Evolutionary conservation across 2,888 invertebrate species (phyloP).

Genomic region (Drosophila subquinaria): DNA sequence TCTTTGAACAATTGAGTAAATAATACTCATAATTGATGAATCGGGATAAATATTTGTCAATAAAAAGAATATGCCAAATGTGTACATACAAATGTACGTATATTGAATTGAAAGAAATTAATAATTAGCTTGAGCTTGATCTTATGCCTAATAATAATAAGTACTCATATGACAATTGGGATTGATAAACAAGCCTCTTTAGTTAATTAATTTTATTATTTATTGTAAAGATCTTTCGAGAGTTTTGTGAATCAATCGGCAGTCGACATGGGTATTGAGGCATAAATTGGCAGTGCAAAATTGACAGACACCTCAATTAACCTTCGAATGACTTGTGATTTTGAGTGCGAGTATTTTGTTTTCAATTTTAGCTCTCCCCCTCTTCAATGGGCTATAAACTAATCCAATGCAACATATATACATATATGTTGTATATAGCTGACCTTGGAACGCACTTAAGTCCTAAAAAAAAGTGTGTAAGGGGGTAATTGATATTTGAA

Average conservation of each 20-base stretch:
- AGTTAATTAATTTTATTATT: slow-evolving; percentile 17
- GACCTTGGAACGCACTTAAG: slow-evolving; percentile 72
- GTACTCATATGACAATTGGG: slow-evolving; percentile 9
- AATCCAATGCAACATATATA: slow-evolving; percentile 39
- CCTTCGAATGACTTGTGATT: slow-evolving; percentile 63
- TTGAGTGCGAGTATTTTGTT: slow-evolving; percentile 20
- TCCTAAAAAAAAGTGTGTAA: slow-evolving; percentile 31
- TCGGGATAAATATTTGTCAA: slow-evolving; percentile 34
- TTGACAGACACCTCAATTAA: slow-evolving; percentile 58
- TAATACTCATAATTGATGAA: slow-evolving; percentile 22
- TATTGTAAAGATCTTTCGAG: slow-evolving; percentile 13
- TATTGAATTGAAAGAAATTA: slow-evolving; percentile 6
- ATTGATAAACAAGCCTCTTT: slow-evolving; percentile 18
- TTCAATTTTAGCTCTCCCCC: slow-evolving; percentile 29
- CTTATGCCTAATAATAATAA: slow-evolving; percentile 9
- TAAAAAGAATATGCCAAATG: slow-evolving; percentile 7
- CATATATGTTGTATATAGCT: slow-evolving; percentile 25
- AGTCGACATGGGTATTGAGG: slow-evolving; percentile 20
- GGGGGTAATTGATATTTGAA: slow-evolving; percentile 69
- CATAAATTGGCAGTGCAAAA: slow-evolving; percentile 62
- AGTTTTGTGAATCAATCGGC: slow-evolving; percentile 37
- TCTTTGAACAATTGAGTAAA: slow-evolving; percentile 50
- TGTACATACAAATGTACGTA: background rate
- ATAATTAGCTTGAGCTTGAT: slow-evolving; percentile 10
- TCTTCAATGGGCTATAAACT: slow-evolving; percentile 40